Base-by-base conservation (phyloP, 2,888 invertebrate species). In the Neoascia interrupta region DNA sequence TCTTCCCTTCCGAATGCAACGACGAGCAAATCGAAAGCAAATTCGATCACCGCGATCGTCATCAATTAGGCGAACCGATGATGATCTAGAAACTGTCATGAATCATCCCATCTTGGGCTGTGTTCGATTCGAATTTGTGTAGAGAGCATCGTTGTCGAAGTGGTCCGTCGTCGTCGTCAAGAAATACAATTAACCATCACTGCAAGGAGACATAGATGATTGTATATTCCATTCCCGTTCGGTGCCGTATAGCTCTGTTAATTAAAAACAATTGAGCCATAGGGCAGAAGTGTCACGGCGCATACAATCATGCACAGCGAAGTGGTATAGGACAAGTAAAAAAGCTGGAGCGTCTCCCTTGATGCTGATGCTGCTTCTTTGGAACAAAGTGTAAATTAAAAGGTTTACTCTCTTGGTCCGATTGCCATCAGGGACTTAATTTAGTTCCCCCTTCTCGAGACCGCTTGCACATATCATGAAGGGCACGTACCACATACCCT, bases 241-340 rank as follows among this genome's bases (percentile, higher is more conserved):
- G 10, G 28, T 31, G 18, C 41, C 28, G n/a, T 39, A 13, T 23
- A 82, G 83, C 82, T 85, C 84, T 81, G 84, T 86, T 87, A 86
- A 86, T 86, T 86, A 87, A 86, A 86, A 87, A 86, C 86, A 86
- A 86, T 86, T 86, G 86, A 87, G 87, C 85, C 81, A 81, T 84
- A 84, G 82, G 83, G 83, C 82, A 82, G 81, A 83, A 82, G 82
- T 82, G 83, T 83, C 84, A 83, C 81, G 81, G 83, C 81, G 54
- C 74, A 45, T 51, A 68, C 34, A 49, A 19, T 60, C 69, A 69
- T 34, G 41, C 49, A 41, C 26, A 58, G 51, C 31, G 28, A 19
- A 5, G 1, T 5, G 19, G 10, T 11, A 5, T 19, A 19, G 41
- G 11, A 4, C 21, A n/a, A n/a, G n/a, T n/a, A n/a, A n/a, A n/a